A percentile compares a stretch with the other conserved stretches of the same genome.
Conservation (phyloP, 2,797 vertebrate genomes). For the Selene dorsalis region DNA sequence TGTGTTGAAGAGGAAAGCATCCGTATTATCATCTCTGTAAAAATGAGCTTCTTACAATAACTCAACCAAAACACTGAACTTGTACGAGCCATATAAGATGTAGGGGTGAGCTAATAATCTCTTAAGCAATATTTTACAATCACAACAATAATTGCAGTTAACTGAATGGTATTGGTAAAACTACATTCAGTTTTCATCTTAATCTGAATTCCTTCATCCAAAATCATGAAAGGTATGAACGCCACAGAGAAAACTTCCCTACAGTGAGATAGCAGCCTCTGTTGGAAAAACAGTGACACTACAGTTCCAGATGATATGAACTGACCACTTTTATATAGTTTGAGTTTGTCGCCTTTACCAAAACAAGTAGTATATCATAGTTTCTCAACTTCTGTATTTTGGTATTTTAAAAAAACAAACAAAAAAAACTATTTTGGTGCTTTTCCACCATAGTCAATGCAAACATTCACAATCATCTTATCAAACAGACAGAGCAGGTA, state of each 20-base stretch:
- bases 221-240: not conserved
- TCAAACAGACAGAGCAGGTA: not conserved
- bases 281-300: constrained; percentile 49
- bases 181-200: not conserved
- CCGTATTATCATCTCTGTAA: not conserved
- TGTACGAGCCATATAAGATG: not conserved
- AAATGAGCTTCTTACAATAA: not conserved
- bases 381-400: not conserved
- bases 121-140: no score
- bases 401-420: not conserved
- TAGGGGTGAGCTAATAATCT: not conserved
- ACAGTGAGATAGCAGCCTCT: constrained; percentile 54
- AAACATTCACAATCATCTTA: not conserved
- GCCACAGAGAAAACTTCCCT: not conserved
- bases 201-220: not conserved
- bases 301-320: not conserved
- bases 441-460: not conserved
- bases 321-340: not conserved
- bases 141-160: not conserved
- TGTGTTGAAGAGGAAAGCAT: not conserved
- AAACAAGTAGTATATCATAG: not conserved
- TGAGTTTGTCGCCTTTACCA: not conserved
- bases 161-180: not conserved
- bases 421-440: no score
- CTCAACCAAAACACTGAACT: not conserved